Base-by-base conservation (phyloP, 2,797 vertebrate genomes). In the Erethizon dorsatum region DNA sequence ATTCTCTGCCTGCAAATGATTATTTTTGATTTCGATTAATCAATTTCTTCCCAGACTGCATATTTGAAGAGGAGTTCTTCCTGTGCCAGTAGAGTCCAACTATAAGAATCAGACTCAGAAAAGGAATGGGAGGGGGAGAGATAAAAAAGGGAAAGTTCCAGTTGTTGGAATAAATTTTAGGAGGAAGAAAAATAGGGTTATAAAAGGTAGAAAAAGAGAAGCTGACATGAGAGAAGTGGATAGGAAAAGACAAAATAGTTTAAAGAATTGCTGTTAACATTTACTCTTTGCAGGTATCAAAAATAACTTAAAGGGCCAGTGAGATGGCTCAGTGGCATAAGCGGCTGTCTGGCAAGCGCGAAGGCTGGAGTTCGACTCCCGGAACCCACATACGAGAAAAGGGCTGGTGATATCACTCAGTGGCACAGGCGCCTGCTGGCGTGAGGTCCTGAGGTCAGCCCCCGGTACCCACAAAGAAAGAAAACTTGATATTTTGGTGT, bases 21-120 rank as follows among this genome's bases (percentile, higher is more conserved):
- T 33, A 67, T 67, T 86, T 83, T 83, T 87, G 37, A 86, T 87
- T 90, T 80, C 61, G 31, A 33, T 79, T 73, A 52, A 45, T 87
- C 57, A 59, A n/a, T 93, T 59, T 50, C 84, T 87, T 57, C 67
- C 26, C 41, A 67, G 65, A 31, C 24, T 8, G 0, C 28, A 31
- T n/a, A 52, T 59, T 52, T 67, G 47, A 59, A 86, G 50, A 83
- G 63, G 50, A 75, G 8, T 50, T 93, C 63, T 93, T 80, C 52
- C 41, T 28, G n/a, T 65, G 5, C 41, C 37, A 75, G 14, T 75
- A 50, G 31, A 87, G 9, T 45, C 47, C 52, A 47, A 84, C 6
- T 6, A 45, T 61, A 41, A 20, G 57, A 73, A 85, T 79, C 61
- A 96, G 65, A 83, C 90, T 90, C 77, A 67, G 52, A 33, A 80